A percentile compares a stretch with the other conserved stretches of the same genome.
phyloP scores from a whole-genome alignment of 2,888 invertebrate genomes.

The Cabera pusaria region DNA sequence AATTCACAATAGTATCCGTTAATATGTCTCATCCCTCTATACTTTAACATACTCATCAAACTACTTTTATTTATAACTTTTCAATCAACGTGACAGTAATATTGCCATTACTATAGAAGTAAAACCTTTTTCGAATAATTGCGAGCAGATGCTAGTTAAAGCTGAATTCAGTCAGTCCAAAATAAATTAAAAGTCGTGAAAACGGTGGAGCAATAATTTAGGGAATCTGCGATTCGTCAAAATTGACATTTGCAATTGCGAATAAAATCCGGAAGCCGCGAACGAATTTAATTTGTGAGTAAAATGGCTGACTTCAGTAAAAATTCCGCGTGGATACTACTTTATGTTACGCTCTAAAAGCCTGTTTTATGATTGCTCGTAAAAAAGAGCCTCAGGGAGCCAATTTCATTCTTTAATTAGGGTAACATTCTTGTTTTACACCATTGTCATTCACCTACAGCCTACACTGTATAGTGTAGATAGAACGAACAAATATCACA shows the following conservation, averaged over 20 bases:
- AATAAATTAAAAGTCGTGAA: slow-evolving; percentile 8
- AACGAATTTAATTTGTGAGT: slow-evolving; percentile 58
- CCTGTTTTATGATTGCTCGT: slow-evolving; percentile 73
- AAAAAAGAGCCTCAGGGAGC: slow-evolving; percentile 62
- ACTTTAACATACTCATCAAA: no score
- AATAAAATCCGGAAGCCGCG: slow-evolving; percentile 51
- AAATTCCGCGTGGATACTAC: slow-evolving; percentile 56
- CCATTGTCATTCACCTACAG: slow-evolving; percentile 35
- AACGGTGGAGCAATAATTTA: slow-evolving; percentile 17
- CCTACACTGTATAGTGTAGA: slow-evolving; percentile 15
- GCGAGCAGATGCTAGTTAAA: no score
- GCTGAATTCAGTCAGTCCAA: slow-evolving; percentile 2
- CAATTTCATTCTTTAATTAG: slow-evolving; percentile 76
- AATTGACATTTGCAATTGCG: slow-evolving; percentile 38
- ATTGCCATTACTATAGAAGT: no score
- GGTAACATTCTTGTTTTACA: slow-evolving; percentile 61
- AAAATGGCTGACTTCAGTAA: slow-evolving; percentile 56
- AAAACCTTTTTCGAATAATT: no score
- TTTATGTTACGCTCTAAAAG: slow-evolving; percentile 67
- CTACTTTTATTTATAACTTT: no score
- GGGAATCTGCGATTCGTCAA: slow-evolving; percentile 31
- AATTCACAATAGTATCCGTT: no score
- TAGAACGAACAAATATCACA: no score
- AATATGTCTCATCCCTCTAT: no score
- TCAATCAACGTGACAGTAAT: no score